Percentiles rank a stretch among this genome's conserved stretches.
These are phyloP conservation scores for Diachasmimorpha longicaudata DNA, from an alignment of 1,140 invertebrate species.

Conservation along the genomic window DNA sequence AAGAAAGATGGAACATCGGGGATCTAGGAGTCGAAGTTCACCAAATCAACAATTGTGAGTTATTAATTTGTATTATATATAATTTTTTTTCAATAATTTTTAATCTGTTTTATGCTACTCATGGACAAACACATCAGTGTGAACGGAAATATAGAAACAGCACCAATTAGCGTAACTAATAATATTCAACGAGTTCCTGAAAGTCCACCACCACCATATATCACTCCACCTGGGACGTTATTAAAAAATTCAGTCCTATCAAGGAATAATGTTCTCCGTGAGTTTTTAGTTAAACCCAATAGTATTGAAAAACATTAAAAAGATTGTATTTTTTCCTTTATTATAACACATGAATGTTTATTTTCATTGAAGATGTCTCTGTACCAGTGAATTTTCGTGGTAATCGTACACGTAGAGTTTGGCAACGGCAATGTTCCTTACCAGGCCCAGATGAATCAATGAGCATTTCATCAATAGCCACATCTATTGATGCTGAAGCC, in stretches of 20 bases:
- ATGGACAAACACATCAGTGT: conserved; percentile 26
- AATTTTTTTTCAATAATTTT: no score
- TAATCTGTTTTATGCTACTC: not conserved
- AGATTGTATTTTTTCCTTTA: not conserved
- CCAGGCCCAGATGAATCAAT: conserved; percentile 11
- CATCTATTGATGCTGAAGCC: conserved; percentile 41
- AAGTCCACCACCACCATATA: conserved; percentile 56
- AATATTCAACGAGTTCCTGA: conserved; percentile 38
- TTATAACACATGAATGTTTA: no score
- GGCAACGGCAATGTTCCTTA: conserved; percentile 38
- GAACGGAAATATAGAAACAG: conserved; percentile 31
- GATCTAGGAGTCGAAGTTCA: conserved; percentile 14
- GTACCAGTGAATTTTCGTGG: conserved; percentile 19
- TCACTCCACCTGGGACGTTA: conserved; percentile 50
- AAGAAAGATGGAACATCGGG: conserved; percentile 25
- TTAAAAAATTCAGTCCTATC: conserved; percentile 33
- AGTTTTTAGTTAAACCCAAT: not conserved
- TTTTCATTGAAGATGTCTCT: not conserved
- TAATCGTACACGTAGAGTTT: conserved; percentile 23
- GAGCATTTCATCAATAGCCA: conserved; percentile 4
- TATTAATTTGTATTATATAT: not conserved
- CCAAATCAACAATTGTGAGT: not conserved
- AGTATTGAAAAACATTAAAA: not conserved
- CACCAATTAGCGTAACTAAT: not conserved
- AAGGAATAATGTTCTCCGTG: conserved; percentile 30